Evolutionary conservation across 2,113 vertebrate genomes (phyloP), one percentile per base, ranked within the genome.

Genomic region (Chloebia gouldiae): DNA sequence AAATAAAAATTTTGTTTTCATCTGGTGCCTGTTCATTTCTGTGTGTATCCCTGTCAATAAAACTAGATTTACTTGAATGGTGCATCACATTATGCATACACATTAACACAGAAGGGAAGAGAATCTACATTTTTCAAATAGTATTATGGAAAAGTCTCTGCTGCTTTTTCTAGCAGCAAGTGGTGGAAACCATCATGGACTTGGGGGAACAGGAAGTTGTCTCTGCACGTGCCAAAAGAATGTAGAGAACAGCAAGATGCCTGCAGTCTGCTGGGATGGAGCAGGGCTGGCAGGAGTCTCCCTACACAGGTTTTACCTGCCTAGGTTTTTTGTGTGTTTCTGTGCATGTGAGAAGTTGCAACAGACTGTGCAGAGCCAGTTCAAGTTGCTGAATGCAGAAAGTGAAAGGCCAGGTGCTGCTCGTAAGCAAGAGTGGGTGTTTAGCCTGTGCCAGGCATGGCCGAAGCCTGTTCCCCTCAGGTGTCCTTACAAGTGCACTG

Each of bases 331-430:
- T 9, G 44, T 57, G 65, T 5, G 0, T 68, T 68, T 90, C 72
- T 71, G 40, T 9, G 2, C 17, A 0, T 54, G 10, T 33, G 16
- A 50, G 81, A 33, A 77, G 44, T 87, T 93, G 82, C 82, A 45
- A 64, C 78, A 92, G 90, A 65, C 6, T 72, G 72, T 22, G 49
- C 80, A 76, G 82, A 88, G 42, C 86, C 69, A 68, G 72, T 90
- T 96, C 44, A 44, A 2, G 4, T 33, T 65, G 79, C 77, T 86
- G 90, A 95, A 83, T 81, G 92, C 56, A 88, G 85, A 95, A 95
- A 96, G 92, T 81, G 90, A 93, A 96, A 93, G 88, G 77, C 92
- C 72, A 2, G 40, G 80, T 53, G 57, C 88, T 90, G 92, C 96
- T 63, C 81, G 93, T 73, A 19, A 65, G 89, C 35, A 78, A 92